These are phyloP conservation scores for Iselma pallidipennis DNA, from an alignment of 2,888 invertebrate species.

Conservation along the genomic window DNA sequence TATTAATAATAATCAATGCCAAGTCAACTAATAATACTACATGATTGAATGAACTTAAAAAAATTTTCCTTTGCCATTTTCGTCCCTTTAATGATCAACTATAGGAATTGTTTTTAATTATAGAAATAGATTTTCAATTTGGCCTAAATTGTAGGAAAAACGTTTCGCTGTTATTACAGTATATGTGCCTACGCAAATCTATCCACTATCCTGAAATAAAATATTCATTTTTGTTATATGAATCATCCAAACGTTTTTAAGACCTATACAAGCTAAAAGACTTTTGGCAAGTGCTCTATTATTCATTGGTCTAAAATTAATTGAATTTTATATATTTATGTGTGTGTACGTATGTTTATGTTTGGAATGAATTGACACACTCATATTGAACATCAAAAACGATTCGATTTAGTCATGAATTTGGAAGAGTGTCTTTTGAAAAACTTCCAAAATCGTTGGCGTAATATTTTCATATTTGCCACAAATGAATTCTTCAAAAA, in stretches of 20 bases:
- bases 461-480: neutral
- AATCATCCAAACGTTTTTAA: conserved; percentile 33
- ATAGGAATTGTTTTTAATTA: conserved; percentile 1
- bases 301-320: conserved; percentile 39
- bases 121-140: conserved; percentile 2
- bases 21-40: no score
- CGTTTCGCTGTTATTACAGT: neutral
- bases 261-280: conserved; percentile 29
- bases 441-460: neutral
- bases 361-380: neutral
- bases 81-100: neutral
- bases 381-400: neutral
- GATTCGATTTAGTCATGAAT: no score
- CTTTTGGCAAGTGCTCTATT: conserved; percentile 37
- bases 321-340: neutral
- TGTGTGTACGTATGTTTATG: neutral
- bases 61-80: no score
- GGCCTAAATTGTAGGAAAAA: no score
- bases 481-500: neutral
- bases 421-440: no score
- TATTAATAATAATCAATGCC: no score
- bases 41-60: no score
- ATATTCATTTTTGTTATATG: conserved; percentile 31
- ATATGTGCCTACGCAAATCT: conserved; percentile 36
- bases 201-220: conserved; percentile 17